phyloP scores from a whole-genome alignment of 2,113 vertebrate species.

The Eulemur macaco region DNA sequence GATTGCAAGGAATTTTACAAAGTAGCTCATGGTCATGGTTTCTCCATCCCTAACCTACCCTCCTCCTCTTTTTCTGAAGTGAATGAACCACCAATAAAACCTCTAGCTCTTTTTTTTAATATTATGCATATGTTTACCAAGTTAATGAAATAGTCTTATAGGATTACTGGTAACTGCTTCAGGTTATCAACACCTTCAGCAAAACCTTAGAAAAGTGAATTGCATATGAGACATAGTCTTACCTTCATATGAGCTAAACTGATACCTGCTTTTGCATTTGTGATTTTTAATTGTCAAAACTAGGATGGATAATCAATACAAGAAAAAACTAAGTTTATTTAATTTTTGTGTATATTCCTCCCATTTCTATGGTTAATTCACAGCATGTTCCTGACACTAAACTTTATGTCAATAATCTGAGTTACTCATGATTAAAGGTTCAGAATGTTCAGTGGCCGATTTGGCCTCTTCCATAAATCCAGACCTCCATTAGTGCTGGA shows the following conservation, averaged over 20 bases:
- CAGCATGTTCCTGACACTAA: not conserved
- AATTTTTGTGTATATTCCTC: not conserved
- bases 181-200: not conserved
- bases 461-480: not conserved
- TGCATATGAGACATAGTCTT: not conserved
- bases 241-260: not conserved
- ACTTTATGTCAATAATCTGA: not conserved
- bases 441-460: not conserved
- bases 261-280: not conserved
- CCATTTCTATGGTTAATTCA: not conserved
- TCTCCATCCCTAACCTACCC: not conserved
- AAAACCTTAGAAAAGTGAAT: not conserved
- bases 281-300: conserved; percentile 25
- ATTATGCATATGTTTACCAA: not conserved
- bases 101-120: not conserved
- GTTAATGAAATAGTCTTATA: not conserved
- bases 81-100: not conserved
- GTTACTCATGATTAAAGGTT: not conserved
- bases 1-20: not conserved
- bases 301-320: not conserved
- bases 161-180: not conserved
- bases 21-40: not conserved
- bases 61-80: not conserved
- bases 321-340: not conserved
- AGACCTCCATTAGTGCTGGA: not conserved